Evolutionary conservation across 2,797 vertebrate genomes (phyloP), one percentile per base, ranked within the genome.

Genomic region (Ibycter americanus): DNA sequence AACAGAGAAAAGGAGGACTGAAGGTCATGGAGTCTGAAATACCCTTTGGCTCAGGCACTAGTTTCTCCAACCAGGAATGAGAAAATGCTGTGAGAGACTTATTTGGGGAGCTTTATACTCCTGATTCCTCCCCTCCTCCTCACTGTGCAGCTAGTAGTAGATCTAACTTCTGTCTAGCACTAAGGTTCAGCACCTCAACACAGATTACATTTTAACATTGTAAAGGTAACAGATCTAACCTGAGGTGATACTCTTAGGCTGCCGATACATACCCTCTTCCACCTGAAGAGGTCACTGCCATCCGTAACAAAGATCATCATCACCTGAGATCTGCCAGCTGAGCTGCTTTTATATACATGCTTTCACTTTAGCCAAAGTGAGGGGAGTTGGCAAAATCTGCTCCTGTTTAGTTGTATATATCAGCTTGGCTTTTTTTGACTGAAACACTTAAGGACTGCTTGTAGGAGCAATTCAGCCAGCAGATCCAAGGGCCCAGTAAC

Each of bases 201-300:
- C 3, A 77, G 22, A 77, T 77, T 38, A 61, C 12, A 65, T 73
- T 84, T 92, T 76, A 95, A 58, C 36, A 71, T 34, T 3, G 2
- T 46, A 44, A 84, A 88, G n/a, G 47, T 71, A 89, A 90, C 15
- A 58, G 34, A 85, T 77, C 67, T 63, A 93, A 81, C 71, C 51
- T 26, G 61, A 74, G 26, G 40, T 20, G 27, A 82, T 4, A 68
- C 34, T 46, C 36, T 44, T 16, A 80, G 70, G 66, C 78, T 95
- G 73, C 70, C 90, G 66, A 76, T 27, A 90, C 13, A 55, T 42
- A 79, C 58, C 19, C 65, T 89, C 52, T 84, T 87, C 44, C 49
- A 89, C 71, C 63, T 78, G 74, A 95, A 83, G 89, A 89, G 74
- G 87, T 87, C 89, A 80, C 79, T 94, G 91, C 72, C 89, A 61